phyloP scores from a whole-genome alignment of 2,888 invertebrate genomes.

The Pseudococcus viburni region DNA sequence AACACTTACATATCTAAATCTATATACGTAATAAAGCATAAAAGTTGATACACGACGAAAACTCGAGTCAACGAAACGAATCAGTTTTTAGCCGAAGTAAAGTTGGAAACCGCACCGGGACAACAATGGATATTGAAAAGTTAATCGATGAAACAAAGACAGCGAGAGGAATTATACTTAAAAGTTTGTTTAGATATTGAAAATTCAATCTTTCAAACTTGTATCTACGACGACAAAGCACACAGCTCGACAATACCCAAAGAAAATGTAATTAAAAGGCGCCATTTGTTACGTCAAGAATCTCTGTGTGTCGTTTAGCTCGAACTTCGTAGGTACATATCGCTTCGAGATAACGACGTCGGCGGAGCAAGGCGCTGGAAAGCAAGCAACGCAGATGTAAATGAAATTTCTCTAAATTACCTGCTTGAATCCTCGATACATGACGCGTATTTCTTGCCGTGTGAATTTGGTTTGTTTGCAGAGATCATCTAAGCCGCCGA shows the following conservation, averaged over 20 bases:
- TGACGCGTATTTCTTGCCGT: conserved; percentile 94
- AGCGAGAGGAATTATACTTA: conserved; percentile 50
- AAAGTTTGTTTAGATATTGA: conserved; percentile 45
- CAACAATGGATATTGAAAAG: conserved; percentile 28
- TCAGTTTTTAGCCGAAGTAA: conserved; percentile 4
- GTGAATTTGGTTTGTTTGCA: conserved; percentile 96
- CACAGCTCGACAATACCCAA: conserved; percentile 32
- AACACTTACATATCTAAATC: neutral
- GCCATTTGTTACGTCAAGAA: conserved; percentile 26
- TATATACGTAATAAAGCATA: conserved; percentile 18
- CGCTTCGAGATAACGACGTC: neutral
- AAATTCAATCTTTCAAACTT: conserved; percentile 55
- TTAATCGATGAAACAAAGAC: conserved; percentile 55
- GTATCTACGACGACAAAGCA: conserved; percentile 33
- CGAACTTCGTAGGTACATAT: neutral
- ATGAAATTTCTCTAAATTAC: conserved; percentile 73
- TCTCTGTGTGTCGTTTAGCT: neutral
- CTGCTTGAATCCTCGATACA: conserved; percentile 98
- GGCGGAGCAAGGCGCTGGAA: neutral
- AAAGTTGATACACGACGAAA: conserved; percentile 22
- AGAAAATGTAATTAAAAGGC: conserved; percentile 34
- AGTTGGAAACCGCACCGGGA: neutral
- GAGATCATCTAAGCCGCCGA: conserved; percentile 88
- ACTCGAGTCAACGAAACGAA: neutral
- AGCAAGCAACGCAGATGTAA: neutral